Evolutionary conservation across 2,113 vertebrate genomes (phyloP).

Genomic region (Pongo pygmaeus): DNA sequence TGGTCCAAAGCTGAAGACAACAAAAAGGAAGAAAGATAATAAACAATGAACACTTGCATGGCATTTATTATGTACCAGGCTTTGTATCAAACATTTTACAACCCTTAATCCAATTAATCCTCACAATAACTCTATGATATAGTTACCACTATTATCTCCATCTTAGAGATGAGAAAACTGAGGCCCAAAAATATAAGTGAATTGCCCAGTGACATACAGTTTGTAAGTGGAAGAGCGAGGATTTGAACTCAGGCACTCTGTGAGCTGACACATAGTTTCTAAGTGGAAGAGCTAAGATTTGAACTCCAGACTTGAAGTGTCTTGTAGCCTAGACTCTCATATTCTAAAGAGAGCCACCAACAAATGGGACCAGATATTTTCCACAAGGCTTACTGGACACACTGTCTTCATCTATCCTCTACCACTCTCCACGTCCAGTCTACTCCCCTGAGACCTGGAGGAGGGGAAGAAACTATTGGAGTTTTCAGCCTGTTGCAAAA

Average conservation of each 20-base stretch:
- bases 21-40: background rate
- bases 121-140: background rate
- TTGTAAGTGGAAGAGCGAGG: background rate
- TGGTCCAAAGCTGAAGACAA: background rate
- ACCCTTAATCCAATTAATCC: background rate
- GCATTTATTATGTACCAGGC: background rate
- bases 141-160: background rate
- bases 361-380: background rate
- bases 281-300: slow-evolving; percentile 3
- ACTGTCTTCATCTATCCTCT: background rate
- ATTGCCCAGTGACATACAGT: background rate
- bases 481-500: background rate
- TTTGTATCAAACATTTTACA: background rate
- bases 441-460: background rate
- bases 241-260: background rate
- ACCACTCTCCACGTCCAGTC: background rate
- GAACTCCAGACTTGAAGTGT: background rate
- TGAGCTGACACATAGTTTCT: background rate
- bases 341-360: background rate
- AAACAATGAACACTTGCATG: background rate
- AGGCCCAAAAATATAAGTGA: background rate
- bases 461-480: background rate
- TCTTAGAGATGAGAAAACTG: background rate
- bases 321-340: background rate
- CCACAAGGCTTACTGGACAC: background rate